phyloP scores from a whole-genome alignment of 2,113 vertebrate genomes.

The Polypterus bichir region DNA sequence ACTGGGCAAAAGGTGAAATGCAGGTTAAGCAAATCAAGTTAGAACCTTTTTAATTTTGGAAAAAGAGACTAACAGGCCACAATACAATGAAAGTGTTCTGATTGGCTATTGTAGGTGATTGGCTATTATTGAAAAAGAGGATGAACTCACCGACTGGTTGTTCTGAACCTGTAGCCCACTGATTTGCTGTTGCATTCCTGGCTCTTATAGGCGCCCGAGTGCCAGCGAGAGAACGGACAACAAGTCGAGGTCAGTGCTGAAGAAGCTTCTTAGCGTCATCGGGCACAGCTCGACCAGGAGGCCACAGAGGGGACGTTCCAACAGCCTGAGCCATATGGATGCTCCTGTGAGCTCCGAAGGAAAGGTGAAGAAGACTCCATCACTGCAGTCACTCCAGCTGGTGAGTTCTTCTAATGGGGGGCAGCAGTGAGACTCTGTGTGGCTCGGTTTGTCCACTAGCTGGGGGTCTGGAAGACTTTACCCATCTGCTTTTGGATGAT shows the following conservation, averaged over 20 bases:
- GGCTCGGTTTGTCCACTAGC: no score
- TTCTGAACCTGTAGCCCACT: not conserved
- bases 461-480: no score
- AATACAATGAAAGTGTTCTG: no score
- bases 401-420: slow-evolving; percentile 43
- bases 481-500: no score
- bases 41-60: no score
- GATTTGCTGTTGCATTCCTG: no score
- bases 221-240: slow-evolving; percentile 8
- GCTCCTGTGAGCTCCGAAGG: slow-evolving; percentile 18
- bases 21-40: no score
- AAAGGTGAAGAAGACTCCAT: slow-evolving; percentile 65
- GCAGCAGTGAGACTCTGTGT: no score
- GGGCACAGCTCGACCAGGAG: slow-evolving; percentile 64
- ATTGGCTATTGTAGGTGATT: not conserved
- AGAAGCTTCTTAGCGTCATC: slow-evolving; percentile 59
- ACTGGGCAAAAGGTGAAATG: no score
- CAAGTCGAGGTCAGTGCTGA: slow-evolving; percentile 40
- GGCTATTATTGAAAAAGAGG: not conserved
- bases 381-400: slow-evolving; percentile 67
- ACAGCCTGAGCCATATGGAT: slow-evolving; percentile 62
- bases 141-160: no score
- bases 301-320: slow-evolving; percentile 50
- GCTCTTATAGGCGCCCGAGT: no score
- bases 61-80: no score